Percentiles rank a stretch among this genome's conserved stretches.
Conservation (phyloP, 2,113 vertebrate genomes). For the Pelobates fuscus region DNA sequence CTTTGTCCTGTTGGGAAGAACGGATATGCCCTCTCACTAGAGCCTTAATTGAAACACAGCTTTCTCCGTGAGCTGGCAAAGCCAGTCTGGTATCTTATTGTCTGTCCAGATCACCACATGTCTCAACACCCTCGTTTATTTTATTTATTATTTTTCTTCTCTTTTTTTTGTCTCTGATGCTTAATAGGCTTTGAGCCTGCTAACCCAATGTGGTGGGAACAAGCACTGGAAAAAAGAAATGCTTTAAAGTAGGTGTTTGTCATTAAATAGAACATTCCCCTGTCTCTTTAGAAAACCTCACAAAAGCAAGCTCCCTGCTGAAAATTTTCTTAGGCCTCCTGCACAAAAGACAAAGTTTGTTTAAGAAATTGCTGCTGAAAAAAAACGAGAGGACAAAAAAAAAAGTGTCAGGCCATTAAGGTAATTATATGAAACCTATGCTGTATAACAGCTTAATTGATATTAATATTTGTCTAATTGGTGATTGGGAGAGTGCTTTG, state of each 20-base stretch:
- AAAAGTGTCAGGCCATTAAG: conserved; percentile 98
- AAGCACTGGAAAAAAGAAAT: conserved; percentile 83
- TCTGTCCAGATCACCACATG: conserved; percentile 81
- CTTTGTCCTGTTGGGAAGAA: conserved; percentile 89
- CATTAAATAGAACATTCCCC: conserved; percentile 99
- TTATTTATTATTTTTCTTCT: conserved; percentile 65
- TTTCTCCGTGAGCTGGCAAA: conserved; percentile 80
- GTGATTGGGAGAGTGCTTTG: conserved; percentile 92
- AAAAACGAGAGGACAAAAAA: conserved; percentile 37
- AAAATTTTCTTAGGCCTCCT: conserved; percentile 94
- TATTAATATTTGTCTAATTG: conserved; percentile 99
- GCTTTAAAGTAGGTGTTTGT: conserved; percentile 98
- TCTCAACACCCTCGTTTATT: conserved; percentile 84
- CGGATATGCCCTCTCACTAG: conserved; percentile 91
- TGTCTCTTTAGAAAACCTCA: conserved; percentile 96
- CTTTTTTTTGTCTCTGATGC: conserved; percentile 83
- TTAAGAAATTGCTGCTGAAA: conserved; percentile 95
- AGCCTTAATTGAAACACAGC: conserved; percentile 89
- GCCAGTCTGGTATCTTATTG: conserved; percentile 84
- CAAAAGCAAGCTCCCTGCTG: conserved; percentile 96
- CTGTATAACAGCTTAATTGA: conserved; percentile 99
- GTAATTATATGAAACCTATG: conserved; percentile 99
- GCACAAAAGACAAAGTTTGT: conserved; percentile 97
- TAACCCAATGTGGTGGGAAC: conserved; percentile 98
- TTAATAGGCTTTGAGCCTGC: conserved; percentile 92